These are phyloP conservation scores for Cettia cetti DNA, from an alignment of 2,113 vertebrate genomes.

Conservation along the genomic window DNA sequence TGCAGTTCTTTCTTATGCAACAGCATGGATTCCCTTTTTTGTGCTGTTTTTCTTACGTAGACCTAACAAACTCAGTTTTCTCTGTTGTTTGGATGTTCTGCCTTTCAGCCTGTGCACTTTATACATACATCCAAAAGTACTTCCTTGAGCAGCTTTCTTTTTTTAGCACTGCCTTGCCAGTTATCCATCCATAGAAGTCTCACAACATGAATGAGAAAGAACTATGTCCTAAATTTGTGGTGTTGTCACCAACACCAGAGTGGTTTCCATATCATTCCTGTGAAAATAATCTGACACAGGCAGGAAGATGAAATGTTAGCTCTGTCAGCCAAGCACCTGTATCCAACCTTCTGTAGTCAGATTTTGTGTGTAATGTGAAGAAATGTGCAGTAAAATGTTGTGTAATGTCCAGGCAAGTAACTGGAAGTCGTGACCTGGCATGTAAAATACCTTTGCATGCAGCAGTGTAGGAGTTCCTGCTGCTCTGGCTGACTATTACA, in stretches of 20 bases:
- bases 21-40: neutral
- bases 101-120: neutral
- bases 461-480: neutral
- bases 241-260: neutral
- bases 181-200: neutral
- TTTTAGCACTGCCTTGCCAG: neutral
- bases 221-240: neutral
- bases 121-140: neutral
- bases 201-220: neutral
- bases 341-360: neutral
- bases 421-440: neutral
- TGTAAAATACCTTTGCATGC: neutral
- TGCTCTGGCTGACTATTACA: neutral
- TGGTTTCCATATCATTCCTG: neutral
- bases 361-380: neutral
- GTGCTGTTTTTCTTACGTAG: neutral
- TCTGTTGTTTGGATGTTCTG: neutral
- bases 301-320: neutral
- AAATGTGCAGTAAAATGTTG: neutral
- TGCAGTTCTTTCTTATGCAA: neutral
- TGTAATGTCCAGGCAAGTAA: neutral
- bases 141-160: neutral
- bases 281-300: neutral
- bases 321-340: neutral
- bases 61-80: neutral